phyloP scores from a whole-genome alignment of 2,113 vertebrate genomes.

The Chaetops frenatus region DNA sequence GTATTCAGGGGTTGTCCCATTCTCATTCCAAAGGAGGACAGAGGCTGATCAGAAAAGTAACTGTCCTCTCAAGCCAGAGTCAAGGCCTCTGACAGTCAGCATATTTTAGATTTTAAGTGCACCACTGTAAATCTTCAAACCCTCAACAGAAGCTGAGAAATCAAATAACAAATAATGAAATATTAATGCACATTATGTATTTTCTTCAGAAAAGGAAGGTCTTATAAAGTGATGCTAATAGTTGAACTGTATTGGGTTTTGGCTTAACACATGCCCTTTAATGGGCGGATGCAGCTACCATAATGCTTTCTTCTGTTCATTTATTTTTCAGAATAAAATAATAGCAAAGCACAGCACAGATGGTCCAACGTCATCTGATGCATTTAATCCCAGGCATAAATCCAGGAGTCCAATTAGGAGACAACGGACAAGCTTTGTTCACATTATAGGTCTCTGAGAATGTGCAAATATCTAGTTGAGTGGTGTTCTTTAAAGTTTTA shows the following conservation, averaged over 20 bases:
- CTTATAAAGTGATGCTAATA: background rate
- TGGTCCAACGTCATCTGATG: background rate
- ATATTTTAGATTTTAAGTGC: background rate
- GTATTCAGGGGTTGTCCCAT: background rate
- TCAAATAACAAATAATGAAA: background rate
- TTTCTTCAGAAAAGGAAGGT: background rate
- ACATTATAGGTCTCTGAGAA: background rate
- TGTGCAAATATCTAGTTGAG: background rate
- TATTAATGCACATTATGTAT: background rate
- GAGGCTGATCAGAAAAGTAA: background rate
- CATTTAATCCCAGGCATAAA: slow-evolving; percentile 21
- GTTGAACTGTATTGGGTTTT: background rate
- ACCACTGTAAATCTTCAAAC: background rate
- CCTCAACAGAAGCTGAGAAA: background rate
- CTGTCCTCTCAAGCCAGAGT: background rate
- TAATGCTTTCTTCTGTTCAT: background rate
- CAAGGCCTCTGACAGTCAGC: background rate
- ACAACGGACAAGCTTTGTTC: background rate
- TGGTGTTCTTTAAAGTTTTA: background rate
- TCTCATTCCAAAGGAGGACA: background rate
- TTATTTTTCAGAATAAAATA: slow-evolving; percentile 15
- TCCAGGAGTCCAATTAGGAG: background rate
- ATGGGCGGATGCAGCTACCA: background rate
- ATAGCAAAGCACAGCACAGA: background rate
- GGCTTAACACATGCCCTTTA: background rate